Evolutionary conservation across 2,888 invertebrate species (phyloP).

Genomic region (Allophyes oxyacanthae): DNA sequence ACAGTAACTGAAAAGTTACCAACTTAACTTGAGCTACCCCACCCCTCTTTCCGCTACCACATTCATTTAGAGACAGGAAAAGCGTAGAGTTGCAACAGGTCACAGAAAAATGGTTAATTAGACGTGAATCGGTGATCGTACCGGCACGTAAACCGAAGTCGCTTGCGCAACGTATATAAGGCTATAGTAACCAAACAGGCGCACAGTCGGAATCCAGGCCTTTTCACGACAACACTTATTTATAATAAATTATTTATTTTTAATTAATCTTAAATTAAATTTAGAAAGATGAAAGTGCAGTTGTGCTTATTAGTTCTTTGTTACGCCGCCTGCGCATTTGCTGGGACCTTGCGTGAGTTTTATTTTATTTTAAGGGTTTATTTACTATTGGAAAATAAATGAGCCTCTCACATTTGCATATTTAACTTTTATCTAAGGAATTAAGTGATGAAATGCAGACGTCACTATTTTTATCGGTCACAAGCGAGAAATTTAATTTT

Average conservation of each 20-base stretch:
- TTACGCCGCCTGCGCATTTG: slow-evolving; percentile 58
- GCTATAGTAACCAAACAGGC: slow-evolving; percentile 28
- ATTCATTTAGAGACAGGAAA: slow-evolving; percentile 24
- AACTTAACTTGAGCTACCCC: slow-evolving; percentile 13
- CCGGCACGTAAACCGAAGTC: slow-evolving; percentile 10
- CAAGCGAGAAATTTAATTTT: too few species aligned
- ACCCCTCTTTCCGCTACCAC: slow-evolving; percentile 7
- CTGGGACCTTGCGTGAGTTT: slow-evolving; percentile 76
- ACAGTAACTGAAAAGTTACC: slow-evolving; percentile 3
- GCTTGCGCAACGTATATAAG: slow-evolving; percentile 68
- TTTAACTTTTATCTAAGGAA: too few species aligned
- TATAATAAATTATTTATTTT: slow-evolving; percentile 25
- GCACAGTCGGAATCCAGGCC: slow-evolving; percentile 50
- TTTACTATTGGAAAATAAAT: too few species aligned
- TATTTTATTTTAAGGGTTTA: background rate
- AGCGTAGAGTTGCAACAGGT: slow-evolving; percentile 28
- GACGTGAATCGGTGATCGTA: slow-evolving; percentile 39
- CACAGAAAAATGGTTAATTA: slow-evolving; percentile 51
- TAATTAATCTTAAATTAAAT: slow-evolving; percentile 44
- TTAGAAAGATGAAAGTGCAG: slow-evolving; percentile 69
- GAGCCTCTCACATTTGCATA: too few species aligned
- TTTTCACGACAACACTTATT: slow-evolving; percentile 33
- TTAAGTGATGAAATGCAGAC: too few species aligned
- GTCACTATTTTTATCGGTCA: too few species aligned
- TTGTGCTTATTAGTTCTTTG: slow-evolving; percentile 64